phyloP scores from a whole-genome alignment of 2,888 invertebrate genomes.

The Chrysodeixis includens region DNA sequence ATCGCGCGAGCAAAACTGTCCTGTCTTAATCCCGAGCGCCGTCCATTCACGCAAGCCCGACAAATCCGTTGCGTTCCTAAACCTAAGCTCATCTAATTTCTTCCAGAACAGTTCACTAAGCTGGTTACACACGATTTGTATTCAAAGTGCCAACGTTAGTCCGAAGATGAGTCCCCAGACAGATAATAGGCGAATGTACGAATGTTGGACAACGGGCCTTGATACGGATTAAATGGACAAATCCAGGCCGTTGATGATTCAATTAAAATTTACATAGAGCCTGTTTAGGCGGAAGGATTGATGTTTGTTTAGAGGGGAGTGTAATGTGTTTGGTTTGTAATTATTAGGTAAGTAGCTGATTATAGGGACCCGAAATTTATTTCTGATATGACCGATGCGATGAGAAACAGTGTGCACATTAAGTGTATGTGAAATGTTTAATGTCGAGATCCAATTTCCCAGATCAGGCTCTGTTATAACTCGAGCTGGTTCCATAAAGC shows the following conservation, averaged over 20 bases:
- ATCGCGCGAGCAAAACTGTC: neutral
- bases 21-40: conserved; percentile 21
- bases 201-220: conserved; percentile 51
- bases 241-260: conserved; percentile 75
- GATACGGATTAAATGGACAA: conserved; percentile 65
- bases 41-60: conserved; percentile 24
- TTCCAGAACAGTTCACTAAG: conserved; percentile 51
- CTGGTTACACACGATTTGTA: conserved; percentile 60
- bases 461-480: no score
- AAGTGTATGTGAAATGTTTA: no score
- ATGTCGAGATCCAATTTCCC: no score
- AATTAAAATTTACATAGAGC: conserved; percentile 81
- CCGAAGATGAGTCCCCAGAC: conserved; percentile 54
- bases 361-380: no score
- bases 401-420: no score
- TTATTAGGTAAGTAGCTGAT: neutral
- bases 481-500: no score
- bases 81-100: conserved; percentile 51
- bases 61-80: conserved; percentile 48
- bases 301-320: conserved; percentile 50
- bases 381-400: no score
- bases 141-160: conserved; percentile 58
- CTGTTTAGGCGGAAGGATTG: conserved; percentile 34
- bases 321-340: conserved; percentile 14
- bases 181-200: conserved; percentile 46